Conservation (phyloP, 2,888 invertebrate genomes). For the Macrophya alboannulata region DNA sequence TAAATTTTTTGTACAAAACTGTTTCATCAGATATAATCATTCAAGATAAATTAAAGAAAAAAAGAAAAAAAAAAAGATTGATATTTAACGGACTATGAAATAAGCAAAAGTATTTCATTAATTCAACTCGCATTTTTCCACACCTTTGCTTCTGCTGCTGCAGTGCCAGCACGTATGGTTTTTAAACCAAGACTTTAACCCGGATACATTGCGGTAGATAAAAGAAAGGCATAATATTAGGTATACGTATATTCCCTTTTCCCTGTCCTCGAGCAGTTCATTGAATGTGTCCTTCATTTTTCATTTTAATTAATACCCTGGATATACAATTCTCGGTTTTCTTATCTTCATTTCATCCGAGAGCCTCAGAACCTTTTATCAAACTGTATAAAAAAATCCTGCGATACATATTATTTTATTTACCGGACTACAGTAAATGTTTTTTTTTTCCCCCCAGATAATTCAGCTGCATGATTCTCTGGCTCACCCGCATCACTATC, state of each 20-base stretch:
- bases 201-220: slow-evolving; percentile 22
- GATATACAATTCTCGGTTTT: not conserved
- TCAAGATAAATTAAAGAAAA: no score
- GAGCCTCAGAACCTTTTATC: not conserved
- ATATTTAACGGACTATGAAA: not conserved
- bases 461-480: not conserved
- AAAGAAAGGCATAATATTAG: not conserved
- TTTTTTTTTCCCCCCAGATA: not conserved
- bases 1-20: no score
- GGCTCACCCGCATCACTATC: not conserved
- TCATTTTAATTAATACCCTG: not conserved
- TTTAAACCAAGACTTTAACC: not conserved
- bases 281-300: not conserved
- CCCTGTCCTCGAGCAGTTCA: not conserved
- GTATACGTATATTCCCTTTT: not conserved
- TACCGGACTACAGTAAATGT: not conserved
- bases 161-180: not conserved
- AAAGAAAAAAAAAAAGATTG: not conserved
- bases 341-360: not conserved
- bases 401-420: not conserved
- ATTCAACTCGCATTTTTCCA: not conserved
- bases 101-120: not conserved
- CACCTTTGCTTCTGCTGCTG: not conserved
- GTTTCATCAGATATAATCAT: not conserved
- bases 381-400: not conserved